Evolutionary conservation across 2,888 invertebrate genomes (phyloP).

Genomic region (Piscicola geometra): DNA sequence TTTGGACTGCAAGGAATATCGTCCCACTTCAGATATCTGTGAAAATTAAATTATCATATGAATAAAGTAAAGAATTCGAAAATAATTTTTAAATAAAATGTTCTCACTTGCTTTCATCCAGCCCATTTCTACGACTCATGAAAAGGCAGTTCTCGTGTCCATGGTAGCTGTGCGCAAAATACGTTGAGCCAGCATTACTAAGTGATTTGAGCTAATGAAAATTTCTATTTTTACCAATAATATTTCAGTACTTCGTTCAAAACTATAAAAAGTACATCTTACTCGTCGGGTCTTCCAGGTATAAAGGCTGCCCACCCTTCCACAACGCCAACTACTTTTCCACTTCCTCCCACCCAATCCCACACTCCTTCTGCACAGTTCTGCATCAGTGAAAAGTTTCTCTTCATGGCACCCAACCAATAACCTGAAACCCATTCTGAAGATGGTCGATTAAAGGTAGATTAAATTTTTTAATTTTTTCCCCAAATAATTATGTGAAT

Average conservation of each 20-base stretch:
- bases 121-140: slow-evolving; percentile 3
- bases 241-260: not conserved
- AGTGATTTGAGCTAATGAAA: no score
- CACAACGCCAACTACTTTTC: not conserved
- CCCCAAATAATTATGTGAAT: no score
- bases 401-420: slow-evolving; percentile 3
- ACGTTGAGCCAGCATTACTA: not conserved
- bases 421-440: slow-evolving; percentile 1
- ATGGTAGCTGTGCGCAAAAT: not conserved
- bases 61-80: no score
- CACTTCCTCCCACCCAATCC: not conserved
- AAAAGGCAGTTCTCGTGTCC: slow-evolving; percentile 21
- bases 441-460: no score
- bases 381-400: not conserved
- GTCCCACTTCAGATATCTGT: slow-evolving; percentile 31
- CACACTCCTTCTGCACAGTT: slow-evolving; percentile 10
- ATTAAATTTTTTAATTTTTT: no score
- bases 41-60: no score
- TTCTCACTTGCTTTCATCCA: slow-evolving; percentile 17
- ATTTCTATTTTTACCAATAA: not conserved
- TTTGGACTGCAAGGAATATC: slow-evolving; percentile 21
- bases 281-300: slow-evolving; percentile 31
- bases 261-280: not conserved
- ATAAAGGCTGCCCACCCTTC: slow-evolving; percentile 24
- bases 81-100: no score